Base-by-base conservation (phyloP, 2,113 vertebrate species). In the Microtus pennsylvanicus region DNA sequence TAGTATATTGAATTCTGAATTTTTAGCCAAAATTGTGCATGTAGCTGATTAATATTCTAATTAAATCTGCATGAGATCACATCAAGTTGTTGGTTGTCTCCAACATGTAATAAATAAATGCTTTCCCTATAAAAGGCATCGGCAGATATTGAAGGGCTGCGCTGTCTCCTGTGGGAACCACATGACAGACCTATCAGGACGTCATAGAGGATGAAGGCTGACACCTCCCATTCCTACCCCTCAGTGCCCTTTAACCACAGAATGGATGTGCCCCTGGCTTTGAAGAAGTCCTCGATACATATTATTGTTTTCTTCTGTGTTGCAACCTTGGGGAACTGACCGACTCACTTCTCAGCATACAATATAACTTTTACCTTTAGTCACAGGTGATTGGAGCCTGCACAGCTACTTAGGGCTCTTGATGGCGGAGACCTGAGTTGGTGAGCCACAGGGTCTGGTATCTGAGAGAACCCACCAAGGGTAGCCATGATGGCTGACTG, bases 21-120 rank as follows among this genome's bases (percentile, higher is more conserved):
- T 92, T 98, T 97, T 96, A 89, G 94, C 70, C 96, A 96, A 97
- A 97, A 91, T 55, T 86, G 22, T 75, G 21, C 28, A 33, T 95
- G 78, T 90, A 45, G 14, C 63, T 97, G 89, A 97, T 98, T 95
- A 96, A 97, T 97, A 95, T 89, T 96, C 96, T 96, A 95, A 98
- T 97, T 94, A 97, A 98, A 94, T 94, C 30, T 81, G 90, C 97
- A 97, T 94, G 87, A 69, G 61, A 88, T 88, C 88, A 97, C 0
- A 91, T 85, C 42, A 97, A 94, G 90, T 58, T 55, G 55, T 52
- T 92, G n/a, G 88, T 69, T 89, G 94, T 93, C 77, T 65, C 89
- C 55, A 95, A 69, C 45, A 94, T 75, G 86, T 82, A 95, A 91
- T 83, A 95, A 95, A 95, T 81, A 96, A 96, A 87, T 76, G 72